Evolutionary conservation across 2,113 vertebrate genomes (phyloP).

Genomic region (Atrichornis clamosus): DNA sequence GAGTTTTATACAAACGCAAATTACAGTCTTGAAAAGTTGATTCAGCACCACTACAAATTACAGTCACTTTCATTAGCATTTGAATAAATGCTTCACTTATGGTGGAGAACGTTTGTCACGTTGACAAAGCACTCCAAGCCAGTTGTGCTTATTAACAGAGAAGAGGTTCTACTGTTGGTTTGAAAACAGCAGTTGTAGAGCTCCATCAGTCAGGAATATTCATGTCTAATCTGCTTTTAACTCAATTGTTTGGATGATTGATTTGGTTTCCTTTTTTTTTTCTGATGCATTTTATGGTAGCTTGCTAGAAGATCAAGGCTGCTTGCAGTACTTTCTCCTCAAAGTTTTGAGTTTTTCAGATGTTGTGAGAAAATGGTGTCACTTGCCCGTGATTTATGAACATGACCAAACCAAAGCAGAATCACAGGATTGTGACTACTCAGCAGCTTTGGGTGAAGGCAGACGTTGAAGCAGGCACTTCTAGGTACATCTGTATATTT

Average conservation of each 20-base stretch:
- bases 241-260: not conserved
- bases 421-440: not conserved
- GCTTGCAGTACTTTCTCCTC: not conserved
- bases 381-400: not conserved
- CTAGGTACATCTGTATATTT: not conserved
- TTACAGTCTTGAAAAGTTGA: slow-evolving; percentile 16
- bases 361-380: not conserved
- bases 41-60: slow-evolving; percentile 8
- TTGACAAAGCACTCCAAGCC: not conserved
- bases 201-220: not conserved
- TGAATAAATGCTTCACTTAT: slow-evolving; percentile 14
- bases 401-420: not conserved
- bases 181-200: not conserved
- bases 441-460: not conserved
- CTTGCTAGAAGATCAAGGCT: not conserved
- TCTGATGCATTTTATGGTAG: not conserved
- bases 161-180: not conserved
- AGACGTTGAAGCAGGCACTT: not conserved
- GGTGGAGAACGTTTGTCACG: not conserved
- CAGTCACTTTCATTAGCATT: slow-evolving; percentile 9
- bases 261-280: not conserved
- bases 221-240: not conserved
- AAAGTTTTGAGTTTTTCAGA: not conserved
- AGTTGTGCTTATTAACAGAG: not conserved
- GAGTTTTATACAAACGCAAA: not conserved